Base-by-base conservation (phyloP, 2,888 invertebrate genomes). In the Yponomeuta evonymella region DNA sequence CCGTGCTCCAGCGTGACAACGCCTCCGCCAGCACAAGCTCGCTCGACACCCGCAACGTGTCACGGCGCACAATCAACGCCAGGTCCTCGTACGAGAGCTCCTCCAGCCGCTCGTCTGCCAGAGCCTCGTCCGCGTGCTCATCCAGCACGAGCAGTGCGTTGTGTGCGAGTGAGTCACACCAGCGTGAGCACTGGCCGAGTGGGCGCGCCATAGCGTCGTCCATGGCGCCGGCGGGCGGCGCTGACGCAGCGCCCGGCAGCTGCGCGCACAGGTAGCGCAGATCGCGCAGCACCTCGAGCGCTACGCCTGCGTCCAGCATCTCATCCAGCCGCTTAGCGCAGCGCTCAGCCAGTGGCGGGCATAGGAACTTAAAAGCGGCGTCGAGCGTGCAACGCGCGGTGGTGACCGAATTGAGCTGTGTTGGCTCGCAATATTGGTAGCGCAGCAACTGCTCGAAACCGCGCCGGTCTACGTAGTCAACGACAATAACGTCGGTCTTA, bases 321-420 rank as follows among this genome's bases (percentile, higher is more conserved):
- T 92, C 92, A 75, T 94, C 94, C 64, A 97, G 90, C 71, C 94
- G 95, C 48, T 93, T 89, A 36, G 95, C 94, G 79, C 96, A 96
- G 72, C 94, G 92, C 74, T 94, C 93, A 2, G 95, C 95, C 70
- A 97, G 89, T 30, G 94, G 94, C 8, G 94, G 93, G 76, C 96
- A 95, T 67, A 96, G 89, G 80, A 96, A 95, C 79, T 95, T 95
- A 80, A 96, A 95, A 33, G 96, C 96, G 1, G 95, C 95, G 74
- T 95, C 94, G 43, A 97, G 93, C 0, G 96, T 94, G 63, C 94
- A 93, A 36, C 96, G 90, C 8, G 96, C 95, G 1, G 95, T 95
- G 15, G 89, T 89, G 11, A 95, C 94, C 0, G 94, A 94, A 75
- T 94, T 93, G 68, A 96, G 90, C 70, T 93, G 88, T 12, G 94